Base-by-base conservation (phyloP, 2,888 invertebrate genomes). In the Cetonia aurata region DNA sequence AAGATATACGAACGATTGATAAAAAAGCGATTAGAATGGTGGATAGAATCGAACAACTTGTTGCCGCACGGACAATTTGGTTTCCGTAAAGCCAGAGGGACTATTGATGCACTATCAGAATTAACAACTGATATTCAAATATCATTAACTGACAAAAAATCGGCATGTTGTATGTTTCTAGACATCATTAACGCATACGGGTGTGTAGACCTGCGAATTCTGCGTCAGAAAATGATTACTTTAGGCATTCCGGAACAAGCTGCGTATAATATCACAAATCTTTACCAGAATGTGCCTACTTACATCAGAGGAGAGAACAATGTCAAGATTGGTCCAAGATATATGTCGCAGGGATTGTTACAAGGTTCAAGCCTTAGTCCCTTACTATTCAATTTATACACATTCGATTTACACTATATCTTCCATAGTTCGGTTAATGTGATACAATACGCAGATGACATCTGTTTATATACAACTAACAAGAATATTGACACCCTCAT, bases 11-110 rank as follows among this genome's bases (percentile, higher is more conserved):
- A 67, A 42, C 12, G 56, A 17, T 31, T 67, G 42, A 67, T 56
- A 42, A 56, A 67, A 13, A 33, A 41, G 15, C 13, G 55, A 37
- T 31, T 57, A 19, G 68, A 68, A 13, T 68, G 57, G 57, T 68
- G 68, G 68, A 12, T 57, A 33, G 68, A 48, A 15, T 25, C 41
- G 6, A 57, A 56, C 4, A n/a, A 46, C n/a, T 25, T 68, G 9
- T 31, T 55, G 13, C 55, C 25, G 6, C 17, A 17, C 31, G 15
- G n/a, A 9, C 57, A 56, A 10, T 67, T 17, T 56, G 44, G 55
- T 12, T 67, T 67, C 42, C 33, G 42, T n/a, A 44, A 42, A 46
- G 41, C 8, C 8, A n/a, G n/a, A 10, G 41, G 67, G n/a, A 17
- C 41, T 25, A 41, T 55, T 55, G 25, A 67, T 41, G 19, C 41